phyloP scores from a whole-genome alignment of 2,797 vertebrate species.

The Threskiornis aethiopicus region DNA sequence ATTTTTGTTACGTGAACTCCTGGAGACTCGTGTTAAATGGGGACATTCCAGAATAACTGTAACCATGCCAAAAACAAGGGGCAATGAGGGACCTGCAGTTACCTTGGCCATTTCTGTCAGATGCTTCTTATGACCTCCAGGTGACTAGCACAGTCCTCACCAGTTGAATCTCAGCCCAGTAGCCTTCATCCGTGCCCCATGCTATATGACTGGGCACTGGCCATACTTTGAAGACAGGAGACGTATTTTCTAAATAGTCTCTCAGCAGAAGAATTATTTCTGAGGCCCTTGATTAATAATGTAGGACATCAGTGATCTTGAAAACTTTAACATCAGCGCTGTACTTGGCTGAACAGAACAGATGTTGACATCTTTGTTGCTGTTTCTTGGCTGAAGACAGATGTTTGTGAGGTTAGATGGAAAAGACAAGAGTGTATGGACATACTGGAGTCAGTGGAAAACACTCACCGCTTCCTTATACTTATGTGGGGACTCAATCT shows the following conservation, averaged over 20 bases:
- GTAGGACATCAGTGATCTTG: conserved; percentile 12
- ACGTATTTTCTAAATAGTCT: not conserved
- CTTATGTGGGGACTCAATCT: not conserved
- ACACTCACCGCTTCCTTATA: not conserved
- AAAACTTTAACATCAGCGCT: conserved; percentile 29
- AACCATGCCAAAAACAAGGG: not conserved
- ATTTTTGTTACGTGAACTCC: not conserved
- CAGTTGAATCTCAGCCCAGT: not conserved
- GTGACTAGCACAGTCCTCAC: not conserved
- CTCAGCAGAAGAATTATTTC: conserved; percentile 36
- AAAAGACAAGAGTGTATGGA: not conserved
- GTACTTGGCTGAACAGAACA: conserved; percentile 27
- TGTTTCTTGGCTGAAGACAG: conserved; percentile 53
- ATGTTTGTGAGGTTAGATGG: conserved; percentile 38
- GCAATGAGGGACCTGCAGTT: not conserved
- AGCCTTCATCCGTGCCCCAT: not conserved
- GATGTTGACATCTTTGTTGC: conserved; percentile 23
- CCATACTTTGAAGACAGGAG: not conserved
- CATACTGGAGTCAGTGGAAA: not conserved
- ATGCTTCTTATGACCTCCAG: not conserved
- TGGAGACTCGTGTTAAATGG: not conserved
- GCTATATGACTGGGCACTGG: not conserved
- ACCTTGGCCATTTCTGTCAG: not conserved
- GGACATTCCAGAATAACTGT: not conserved
- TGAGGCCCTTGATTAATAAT: conserved; percentile 44